A percentile compares a stretch with the other conserved stretches of the same genome.
These are phyloP conservation scores for Hydropsyche tenuis DNA, from an alignment of 1,140 invertebrate species.

Conservation along the genomic window DNA sequence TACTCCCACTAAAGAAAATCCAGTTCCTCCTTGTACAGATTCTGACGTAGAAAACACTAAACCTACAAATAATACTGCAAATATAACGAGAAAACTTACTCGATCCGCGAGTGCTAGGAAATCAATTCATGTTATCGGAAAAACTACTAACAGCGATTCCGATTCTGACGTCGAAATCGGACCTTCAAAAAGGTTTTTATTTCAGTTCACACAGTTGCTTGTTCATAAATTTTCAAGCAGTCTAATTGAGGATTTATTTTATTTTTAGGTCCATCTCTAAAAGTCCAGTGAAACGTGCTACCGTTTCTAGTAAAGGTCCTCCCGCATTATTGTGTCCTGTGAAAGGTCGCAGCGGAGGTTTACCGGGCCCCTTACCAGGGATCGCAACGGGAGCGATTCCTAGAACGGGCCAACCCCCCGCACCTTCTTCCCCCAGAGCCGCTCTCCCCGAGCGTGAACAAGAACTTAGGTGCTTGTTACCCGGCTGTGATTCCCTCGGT, in stretches of 20 bases:
- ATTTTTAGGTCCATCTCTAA: conserved; percentile 62
- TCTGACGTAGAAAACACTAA: conserved; percentile 54
- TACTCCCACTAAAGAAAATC: conserved; percentile 49
- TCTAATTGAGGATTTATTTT: not conserved
- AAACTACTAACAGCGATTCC: conserved; percentile 58
- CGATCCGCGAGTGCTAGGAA: conserved; percentile 64
- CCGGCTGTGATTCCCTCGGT: conserved; percentile 87
- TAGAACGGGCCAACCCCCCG: conserved; percentile 45
- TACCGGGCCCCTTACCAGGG: not conserved
- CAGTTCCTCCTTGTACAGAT: conserved; percentile 57
- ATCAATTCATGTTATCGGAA: conserved; percentile 63
- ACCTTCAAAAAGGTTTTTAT: conserved; percentile 44
- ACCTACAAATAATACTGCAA: conserved; percentile 33
- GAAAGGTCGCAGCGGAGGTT: conserved; percentile 40
- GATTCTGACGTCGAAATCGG: conserved; percentile 61
- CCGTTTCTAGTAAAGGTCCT: conserved; percentile 54
- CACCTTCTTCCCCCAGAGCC: conserved; percentile 40
- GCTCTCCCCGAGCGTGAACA: conserved; percentile 69
- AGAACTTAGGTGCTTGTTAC: conserved; percentile 82
- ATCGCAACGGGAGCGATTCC: conserved; percentile 18
- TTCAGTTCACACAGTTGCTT: not conserved
- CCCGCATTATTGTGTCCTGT: conserved; percentile 45
- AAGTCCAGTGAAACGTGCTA: conserved; percentile 70
- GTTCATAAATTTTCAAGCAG: not conserved
- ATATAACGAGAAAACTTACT: conserved; percentile 63